Base-by-base conservation (phyloP, 2,113 vertebrate species). In the Arizona elegans region DNA sequence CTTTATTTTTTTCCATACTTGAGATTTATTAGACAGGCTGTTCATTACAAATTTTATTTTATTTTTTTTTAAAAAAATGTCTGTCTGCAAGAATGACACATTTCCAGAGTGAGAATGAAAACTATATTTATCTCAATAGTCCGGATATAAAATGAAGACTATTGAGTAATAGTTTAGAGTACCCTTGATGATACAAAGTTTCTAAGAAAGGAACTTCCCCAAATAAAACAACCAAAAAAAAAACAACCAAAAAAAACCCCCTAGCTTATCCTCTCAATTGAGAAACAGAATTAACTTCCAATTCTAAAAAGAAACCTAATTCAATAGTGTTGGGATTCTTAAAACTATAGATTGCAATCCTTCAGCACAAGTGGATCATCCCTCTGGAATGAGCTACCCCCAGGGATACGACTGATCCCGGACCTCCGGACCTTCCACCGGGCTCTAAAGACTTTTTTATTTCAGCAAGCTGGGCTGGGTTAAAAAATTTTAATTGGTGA, bases 121-220 rank as follows among this genome's bases (percentile, higher is more conserved):
- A 52, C 53, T 93, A 89, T 24, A 89, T 93, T 91, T 85, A 94
- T 89, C 93, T 94, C 91, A 75, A 86, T 8, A 92, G 91, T 91
- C 95, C 93, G 92, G 93, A 89, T 93, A 94, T 2, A 2, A 96
- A 97, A 55, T 54, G 91, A 97, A 96, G 96, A 93, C 70, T 93
- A 95, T 96, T 96, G 96, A 96, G 95, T 95, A 95, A 93, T 59
- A 94, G 91, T 62, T 92, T 93, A 38, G 93, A 93, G 95, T 94
- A 93, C 91, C 91, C 94, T 86, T 19, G 96, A 97, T 97, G 96
- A 97, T 94, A 90, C 94, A 90, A 93, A 93, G 92, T 93, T 97
- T 95, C 97, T 96, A 96, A 94, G 93, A 96, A 88, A 92, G 97
- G 97, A 96, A 97, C 97, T 97, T 98, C 96, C 97, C 97, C 95